Base-by-base conservation (phyloP, 1,140 invertebrate genomes). In the Sitodiplosis mosellana region DNA sequence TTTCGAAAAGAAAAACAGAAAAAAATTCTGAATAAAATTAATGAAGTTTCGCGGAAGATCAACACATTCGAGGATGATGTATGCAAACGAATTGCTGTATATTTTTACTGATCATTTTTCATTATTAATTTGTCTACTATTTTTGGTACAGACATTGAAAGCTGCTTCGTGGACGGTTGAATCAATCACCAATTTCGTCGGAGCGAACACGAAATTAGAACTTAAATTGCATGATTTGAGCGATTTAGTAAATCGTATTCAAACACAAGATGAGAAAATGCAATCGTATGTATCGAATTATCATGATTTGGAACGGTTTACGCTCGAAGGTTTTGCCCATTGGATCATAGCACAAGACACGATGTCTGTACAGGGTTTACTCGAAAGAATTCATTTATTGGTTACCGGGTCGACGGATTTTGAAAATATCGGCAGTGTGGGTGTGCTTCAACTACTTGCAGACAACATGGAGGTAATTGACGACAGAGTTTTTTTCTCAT, bases 311-410 rank as follows among this genome's bases (percentile, higher is more conserved):
- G 80, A 84, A 56, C 59, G 60, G 33, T 67, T 65, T 38, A 86
- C 82, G 0, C 54, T 84, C 21, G 62, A 78, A 53, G 73, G 77
- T 52, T 84, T 84, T 52, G 80, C 81, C 0, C 63, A 65, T 37
- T 72, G 68, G 56, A 76, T 74, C 6, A 73, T 83, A 1, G 76
- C 77, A 0, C 75, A 78, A 38, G 71, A 72, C 50, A 58, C 71
- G 0, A 66, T 72, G 27, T 77, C 77, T 1, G 60, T 83, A 21
- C 69, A 73, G 15, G 71, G 72, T 48, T 53, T 83, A n/a, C 58
- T 85, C 42, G 75, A 80, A 53, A 67, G 73, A 1, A 68, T 85
- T 12, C 77, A 84, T 56, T 61, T 70, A 1, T 65, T 77, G 2
- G 45, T 61, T 2, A 47, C 58, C 12, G 61, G 60, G 1, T 45